Base-by-base conservation (phyloP, 2,888 invertebrate genomes). In the Cephus spinipes region DNA sequence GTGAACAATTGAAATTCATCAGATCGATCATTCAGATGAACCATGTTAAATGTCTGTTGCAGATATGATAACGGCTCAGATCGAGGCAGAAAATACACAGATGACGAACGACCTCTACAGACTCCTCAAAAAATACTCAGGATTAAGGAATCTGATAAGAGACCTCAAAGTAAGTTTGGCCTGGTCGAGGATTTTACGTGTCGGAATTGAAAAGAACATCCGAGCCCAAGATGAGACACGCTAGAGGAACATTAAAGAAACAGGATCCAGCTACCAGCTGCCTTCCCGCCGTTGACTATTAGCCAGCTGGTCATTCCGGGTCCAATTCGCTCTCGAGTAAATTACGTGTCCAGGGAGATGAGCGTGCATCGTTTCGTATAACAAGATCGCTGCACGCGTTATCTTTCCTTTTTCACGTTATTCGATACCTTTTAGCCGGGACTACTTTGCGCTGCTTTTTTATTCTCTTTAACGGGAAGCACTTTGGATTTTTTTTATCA, bases 1-100 rank as follows among this genome's bases (percentile, higher is more conserved):
- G 2, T 1, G 15, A 15, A 15, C 6, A 6, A 15, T 4, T 40
- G 9, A 40, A 40, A 40, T 23, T 9, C 6, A 40, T 40, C 40
- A 1, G 40, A 40, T 55, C 55, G 15, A 23, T 55, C 55, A 55
- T 55, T 36, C 15, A 4, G 12, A 36, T 55, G 9, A 55, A 9
- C 23, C 23, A 55, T 55, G 2, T 55, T 55, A 55, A 55, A 23
- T 55, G 55, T 55, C 55, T 55, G 55, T 94, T 94, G 74, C 94
- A 98, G 98, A 96, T 90, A 96, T 98, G 96, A 97, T 97, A 80
- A 97, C 97, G 79, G 95, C 96, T 78, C 98, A 97, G 92, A 97
- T 99, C 88, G 97, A 97, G 91, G 94, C 96, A 35, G 98, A 98
- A 92, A 98, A 98, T 91, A 97, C 97, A 15, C 97, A 97, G 92